Percentiles rank a stretch among this genome's conserved stretches.
Conservation (phyloP, 30 jellyfish, hydroid and myxozoan species). For the Mastigias papua region DNA sequence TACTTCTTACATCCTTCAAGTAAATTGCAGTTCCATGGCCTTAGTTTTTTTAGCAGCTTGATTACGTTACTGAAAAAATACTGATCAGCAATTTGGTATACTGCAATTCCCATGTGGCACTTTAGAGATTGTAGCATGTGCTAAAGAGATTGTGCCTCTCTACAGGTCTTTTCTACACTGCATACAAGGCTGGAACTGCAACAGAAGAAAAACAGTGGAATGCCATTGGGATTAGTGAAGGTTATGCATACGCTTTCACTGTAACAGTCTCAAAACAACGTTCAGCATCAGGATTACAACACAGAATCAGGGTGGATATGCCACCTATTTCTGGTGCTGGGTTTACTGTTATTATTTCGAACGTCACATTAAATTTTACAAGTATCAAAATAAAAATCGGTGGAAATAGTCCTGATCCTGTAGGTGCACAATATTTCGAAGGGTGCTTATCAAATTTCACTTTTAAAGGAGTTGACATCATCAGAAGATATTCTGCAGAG, state of each 20-base stretch:
- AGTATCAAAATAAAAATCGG: slow-evolving; percentile 26
- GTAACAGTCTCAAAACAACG: not conserved
- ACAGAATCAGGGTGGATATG: not conserved
- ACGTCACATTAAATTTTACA: slow-evolving; percentile 1
- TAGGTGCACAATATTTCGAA: not conserved
- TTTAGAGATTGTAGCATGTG: not conserved
- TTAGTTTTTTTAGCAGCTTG: too few relatives aligned
- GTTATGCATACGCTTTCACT: slow-evolving; percentile 23
- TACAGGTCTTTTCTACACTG: not conserved
- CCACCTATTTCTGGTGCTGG: not conserved
- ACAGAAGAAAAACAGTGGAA: not conserved
- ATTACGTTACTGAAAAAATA: too few relatives aligned
- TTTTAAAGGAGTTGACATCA: slow-evolving; percentile 10
- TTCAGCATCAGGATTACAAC: slow-evolving; percentile 10
- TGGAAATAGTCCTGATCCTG: slow-evolving; percentile 19
- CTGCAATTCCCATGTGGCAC: not conserved
- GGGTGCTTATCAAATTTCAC: slow-evolving; percentile 39
- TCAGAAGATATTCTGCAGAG: slow-evolving; percentile 18
- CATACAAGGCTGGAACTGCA: not conserved
- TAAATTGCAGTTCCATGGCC: too few relatives aligned
- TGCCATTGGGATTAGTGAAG: slow-evolving; percentile 1
- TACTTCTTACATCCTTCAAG: too few relatives aligned
- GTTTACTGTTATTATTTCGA: not conserved
- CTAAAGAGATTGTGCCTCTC: too few relatives aligned
- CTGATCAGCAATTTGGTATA: not conserved